phyloP scores from a whole-genome alignment of 2,888 invertebrate genomes.

The Melolontha melolontha region DNA sequence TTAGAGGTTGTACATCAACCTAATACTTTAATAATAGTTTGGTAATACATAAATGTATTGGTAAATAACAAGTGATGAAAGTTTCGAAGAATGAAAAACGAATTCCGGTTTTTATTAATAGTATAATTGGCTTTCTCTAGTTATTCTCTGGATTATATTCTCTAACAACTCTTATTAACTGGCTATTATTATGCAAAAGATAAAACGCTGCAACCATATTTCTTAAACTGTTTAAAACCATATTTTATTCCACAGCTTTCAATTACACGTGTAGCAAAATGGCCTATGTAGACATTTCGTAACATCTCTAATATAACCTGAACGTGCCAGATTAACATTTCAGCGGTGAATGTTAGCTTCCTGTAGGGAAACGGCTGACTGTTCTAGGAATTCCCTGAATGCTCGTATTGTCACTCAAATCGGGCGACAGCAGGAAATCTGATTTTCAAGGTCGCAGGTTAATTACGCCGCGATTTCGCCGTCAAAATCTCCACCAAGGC shows the following conservation, averaged over 20 bases:
- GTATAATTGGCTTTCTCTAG: no score
- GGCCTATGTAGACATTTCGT: background rate
- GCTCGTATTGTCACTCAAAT: slow-evolving; percentile 30
- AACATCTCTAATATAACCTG: background rate
- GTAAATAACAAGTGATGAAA: no score
- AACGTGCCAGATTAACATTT: slow-evolving; percentile 32
- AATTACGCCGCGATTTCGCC: slow-evolving; percentile 18
- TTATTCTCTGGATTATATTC: no score
- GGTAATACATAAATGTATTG: no score
- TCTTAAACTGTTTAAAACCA: slow-evolving; percentile 16
- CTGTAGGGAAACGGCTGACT: slow-evolving; percentile 23
- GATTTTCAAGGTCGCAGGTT: slow-evolving; percentile 30
- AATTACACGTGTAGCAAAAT: background rate
- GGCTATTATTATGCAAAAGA: no score
- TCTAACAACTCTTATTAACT: no score
- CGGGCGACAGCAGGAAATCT: slow-evolving; percentile 17
- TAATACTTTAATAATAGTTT: no score
- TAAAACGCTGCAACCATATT: no score
- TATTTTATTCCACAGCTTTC: background rate
- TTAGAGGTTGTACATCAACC: no score
- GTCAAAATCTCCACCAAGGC: slow-evolving; percentile 11
- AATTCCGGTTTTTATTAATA: no score
- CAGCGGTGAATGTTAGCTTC: slow-evolving; percentile 12
- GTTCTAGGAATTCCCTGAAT: slow-evolving; percentile 25
- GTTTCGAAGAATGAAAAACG: no score